These are phyloP conservation scores for Antechinus stuartii DNA, from an alignment of 2,113 vertebrate genomes.

Conservation along the genomic window DNA sequence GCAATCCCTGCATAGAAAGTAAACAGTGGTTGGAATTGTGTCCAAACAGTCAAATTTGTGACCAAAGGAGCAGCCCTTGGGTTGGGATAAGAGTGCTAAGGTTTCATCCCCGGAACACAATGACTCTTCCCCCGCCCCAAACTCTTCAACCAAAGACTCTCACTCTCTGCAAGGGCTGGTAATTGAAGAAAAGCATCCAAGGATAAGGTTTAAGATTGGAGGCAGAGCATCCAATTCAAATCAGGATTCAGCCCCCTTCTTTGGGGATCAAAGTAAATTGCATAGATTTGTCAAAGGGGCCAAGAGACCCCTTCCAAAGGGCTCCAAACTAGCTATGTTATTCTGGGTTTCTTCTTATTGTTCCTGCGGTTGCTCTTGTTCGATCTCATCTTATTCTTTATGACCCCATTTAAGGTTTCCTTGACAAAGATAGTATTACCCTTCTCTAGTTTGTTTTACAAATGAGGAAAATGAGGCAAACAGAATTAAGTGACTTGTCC, in stretches of 20 bases:
- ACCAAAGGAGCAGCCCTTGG: neutral
- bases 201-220: neutral
- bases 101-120: neutral
- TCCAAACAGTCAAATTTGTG: slow-evolving; percentile 15
- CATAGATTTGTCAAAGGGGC: neutral
- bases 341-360: neutral
- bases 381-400: neutral
- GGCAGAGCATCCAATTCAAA: neutral
- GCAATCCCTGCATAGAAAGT: neutral
- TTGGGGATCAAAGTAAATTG: neutral
- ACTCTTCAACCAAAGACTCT: neutral
- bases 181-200: neutral
- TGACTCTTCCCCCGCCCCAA: neutral
- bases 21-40: neutral
- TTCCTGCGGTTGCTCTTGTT: neutral
- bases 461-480: neutral
- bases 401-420: neutral
- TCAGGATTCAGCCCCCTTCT: neutral
- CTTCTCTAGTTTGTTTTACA: no score
- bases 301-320: neutral
- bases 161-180: neutral
- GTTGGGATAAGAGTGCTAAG: neutral
- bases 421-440: neutral
- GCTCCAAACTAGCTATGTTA: neutral
- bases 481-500: neutral